Evolutionary conservation across 1,140 invertebrate species (phyloP).

Genomic region (Zaprionus ghesquierei): DNA sequence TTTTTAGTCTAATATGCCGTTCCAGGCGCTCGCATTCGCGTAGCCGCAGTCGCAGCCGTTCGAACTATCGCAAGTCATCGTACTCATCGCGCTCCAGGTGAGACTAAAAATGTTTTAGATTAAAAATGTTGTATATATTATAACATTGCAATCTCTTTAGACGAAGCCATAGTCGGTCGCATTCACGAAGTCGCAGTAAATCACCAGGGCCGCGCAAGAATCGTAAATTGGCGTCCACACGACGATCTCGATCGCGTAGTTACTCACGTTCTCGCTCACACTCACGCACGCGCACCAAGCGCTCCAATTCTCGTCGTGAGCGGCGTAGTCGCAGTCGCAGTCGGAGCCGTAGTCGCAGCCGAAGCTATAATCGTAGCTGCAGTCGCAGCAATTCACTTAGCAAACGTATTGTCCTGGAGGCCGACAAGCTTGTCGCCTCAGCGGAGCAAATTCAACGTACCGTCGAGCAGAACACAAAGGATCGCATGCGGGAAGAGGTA

Average conservation of each 20-base stretch:
- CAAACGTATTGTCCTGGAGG: slow-evolving; percentile 59
- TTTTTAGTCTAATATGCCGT: slow-evolving; percentile 61
- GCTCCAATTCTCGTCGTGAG: slow-evolving; percentile 74
- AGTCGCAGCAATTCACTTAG: slow-evolving; percentile 23
- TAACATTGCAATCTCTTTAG: background rate
- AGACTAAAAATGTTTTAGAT: background rate
- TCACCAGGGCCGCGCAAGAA: slow-evolving; percentile 56
- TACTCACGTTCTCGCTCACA: slow-evolving; percentile 83
- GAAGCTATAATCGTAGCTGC: slow-evolving; percentile 25
- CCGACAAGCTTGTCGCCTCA: slow-evolving; percentile 70
- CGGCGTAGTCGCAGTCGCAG: slow-evolving; percentile 63
- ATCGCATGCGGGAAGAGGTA: slow-evolving; percentile 72
- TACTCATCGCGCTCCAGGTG: slow-evolving; percentile 73
- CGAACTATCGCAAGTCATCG: slow-evolving; percentile 73
- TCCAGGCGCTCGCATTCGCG: slow-evolving; percentile 66
- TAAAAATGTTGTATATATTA: background rate
- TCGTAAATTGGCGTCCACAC: slow-evolving; percentile 73
- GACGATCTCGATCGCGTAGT: slow-evolving; percentile 71
- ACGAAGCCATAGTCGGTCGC: slow-evolving; percentile 61
- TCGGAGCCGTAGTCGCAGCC: slow-evolving; percentile 30
- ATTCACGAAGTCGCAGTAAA: slow-evolving; percentile 65
- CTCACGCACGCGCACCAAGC: slow-evolving; percentile 70
- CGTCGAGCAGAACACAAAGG: slow-evolving; percentile 73
- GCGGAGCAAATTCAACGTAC: slow-evolving; percentile 77
- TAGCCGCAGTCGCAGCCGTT: slow-evolving; percentile 67